Conservation (phyloP, 2,113 vertebrate species). For the Heteronetta atricapilla region DNA sequence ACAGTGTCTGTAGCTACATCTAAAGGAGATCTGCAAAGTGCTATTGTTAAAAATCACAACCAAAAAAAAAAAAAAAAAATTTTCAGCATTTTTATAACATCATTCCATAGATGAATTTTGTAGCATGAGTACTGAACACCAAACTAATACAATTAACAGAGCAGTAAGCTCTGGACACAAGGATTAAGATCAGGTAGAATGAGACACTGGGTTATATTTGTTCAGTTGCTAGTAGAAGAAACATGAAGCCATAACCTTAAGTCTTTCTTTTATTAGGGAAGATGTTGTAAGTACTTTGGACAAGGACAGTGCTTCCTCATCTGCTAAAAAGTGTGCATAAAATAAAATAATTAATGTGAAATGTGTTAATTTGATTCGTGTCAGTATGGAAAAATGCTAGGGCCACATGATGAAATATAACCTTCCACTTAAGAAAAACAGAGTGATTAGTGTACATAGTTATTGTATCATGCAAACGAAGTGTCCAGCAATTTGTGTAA, state of each 20-base stretch:
- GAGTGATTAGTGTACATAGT: too few species aligned
- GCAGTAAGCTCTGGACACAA: rapidly evolving
- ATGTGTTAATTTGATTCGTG: too few species aligned
- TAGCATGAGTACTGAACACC: neutral
- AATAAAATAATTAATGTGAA: neutral
- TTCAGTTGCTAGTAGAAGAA: neutral
- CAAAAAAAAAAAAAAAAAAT: too few species aligned
- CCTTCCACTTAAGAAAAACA: too few species aligned
- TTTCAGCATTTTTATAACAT: neutral
- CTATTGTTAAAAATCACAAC: neutral
- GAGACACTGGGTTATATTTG: neutral
- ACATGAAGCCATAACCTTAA: neutral
- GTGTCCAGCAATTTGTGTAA: too few species aligned
- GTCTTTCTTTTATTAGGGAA: neutral
- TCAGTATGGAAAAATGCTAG: too few species aligned
- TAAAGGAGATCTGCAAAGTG: neutral
- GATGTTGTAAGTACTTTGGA: neutral
- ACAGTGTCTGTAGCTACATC: neutral
- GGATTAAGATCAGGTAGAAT: neutral
- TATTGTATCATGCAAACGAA: too few species aligned
- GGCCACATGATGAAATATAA: too few species aligned
- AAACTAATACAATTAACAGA: rapidly evolving
- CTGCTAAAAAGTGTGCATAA: neutral
- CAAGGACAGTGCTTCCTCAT: neutral
- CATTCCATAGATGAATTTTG: neutral